Evolutionary conservation across 2,888 invertebrate genomes (phyloP).

Genomic region (Machimus rusticus): DNA sequence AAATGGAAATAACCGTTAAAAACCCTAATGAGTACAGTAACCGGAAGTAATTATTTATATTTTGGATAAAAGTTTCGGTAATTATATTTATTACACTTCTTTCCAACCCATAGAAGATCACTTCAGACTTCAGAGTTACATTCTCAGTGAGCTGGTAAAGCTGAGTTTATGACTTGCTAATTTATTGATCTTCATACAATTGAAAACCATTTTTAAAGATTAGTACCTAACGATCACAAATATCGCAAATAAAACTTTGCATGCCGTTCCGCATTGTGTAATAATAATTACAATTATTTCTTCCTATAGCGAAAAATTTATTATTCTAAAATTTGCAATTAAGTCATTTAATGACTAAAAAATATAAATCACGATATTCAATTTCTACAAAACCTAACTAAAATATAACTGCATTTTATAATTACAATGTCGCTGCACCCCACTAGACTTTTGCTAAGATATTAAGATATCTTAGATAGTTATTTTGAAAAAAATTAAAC

Average conservation of each 20-base stretch:
- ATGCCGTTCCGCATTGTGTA: background rate
- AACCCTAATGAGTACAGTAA: background rate
- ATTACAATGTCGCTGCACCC: background rate
- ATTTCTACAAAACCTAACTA: background rate
- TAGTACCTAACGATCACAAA: background rate
- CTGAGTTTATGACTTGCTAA: background rate
- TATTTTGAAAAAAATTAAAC: background rate
- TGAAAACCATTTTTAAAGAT: background rate
- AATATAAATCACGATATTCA: too few species aligned
- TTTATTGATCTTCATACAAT: background rate
- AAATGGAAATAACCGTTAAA: background rate
- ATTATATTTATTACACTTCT: background rate
- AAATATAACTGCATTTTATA: background rate
- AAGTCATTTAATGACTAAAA: too few species aligned
- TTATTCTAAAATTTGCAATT: background rate
- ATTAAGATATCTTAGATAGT: too few species aligned
- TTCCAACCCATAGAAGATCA: background rate
- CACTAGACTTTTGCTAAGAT: background rate
- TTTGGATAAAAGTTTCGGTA: background rate
- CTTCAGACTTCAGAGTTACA: background rate
- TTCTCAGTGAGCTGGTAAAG: background rate
- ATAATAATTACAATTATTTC: background rate
- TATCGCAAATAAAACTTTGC: background rate
- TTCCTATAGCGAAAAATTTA: background rate
- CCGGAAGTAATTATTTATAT: conserved; percentile 26